Base-by-base conservation (phyloP, 2,888 invertebrate genomes). In the Bombylius major region DNA sequence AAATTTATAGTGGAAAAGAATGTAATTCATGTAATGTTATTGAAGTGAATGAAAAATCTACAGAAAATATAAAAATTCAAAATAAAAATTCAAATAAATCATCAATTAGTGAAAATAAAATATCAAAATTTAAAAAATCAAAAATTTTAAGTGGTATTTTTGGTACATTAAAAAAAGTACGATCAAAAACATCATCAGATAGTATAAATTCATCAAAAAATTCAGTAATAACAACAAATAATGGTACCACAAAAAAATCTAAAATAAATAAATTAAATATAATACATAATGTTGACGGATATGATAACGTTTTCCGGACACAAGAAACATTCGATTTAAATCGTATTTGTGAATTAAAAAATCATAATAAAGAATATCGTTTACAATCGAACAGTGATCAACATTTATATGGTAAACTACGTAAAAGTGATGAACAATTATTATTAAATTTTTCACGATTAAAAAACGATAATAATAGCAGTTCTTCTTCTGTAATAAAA, bases 271-370 rank as follows among this genome's bases (percentile, higher is more conserved):
- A 61, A 54, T 59, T 71, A 50, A 67, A 71, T 56, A 73, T 73
- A 34, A 65, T 73, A 32, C 72, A 73, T 61, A 70, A 73, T 60
- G 70, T 73, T 47, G 71, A 69, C 46, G 71, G 66, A 5, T 65
- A 59, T 56, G 64, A 67, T 6, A 65, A 69, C 54, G 71, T 71
- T 1, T 73, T 70, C 53, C 67, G 66, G 56, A 72, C 72, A 45
- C 70, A 71, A 55, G 67, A 69, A 50, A 69, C 71, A 5, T 73
- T 73, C 50, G 72, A 73, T 65, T 65, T 72, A 58, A 66, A 66
- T 58, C 65, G 65, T 42, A 72, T 73, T 50, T 70, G 69, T 58
- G 67, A 71, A 56, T 61, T 71, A 14, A 73, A 72, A 60, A 65
- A 65, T 47, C 50, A 32, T 23, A 23, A 23, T 23, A 23, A 23